phyloP scores from a whole-genome alignment of 1,140 invertebrate genomes.

The Oppia nitens region DNA sequence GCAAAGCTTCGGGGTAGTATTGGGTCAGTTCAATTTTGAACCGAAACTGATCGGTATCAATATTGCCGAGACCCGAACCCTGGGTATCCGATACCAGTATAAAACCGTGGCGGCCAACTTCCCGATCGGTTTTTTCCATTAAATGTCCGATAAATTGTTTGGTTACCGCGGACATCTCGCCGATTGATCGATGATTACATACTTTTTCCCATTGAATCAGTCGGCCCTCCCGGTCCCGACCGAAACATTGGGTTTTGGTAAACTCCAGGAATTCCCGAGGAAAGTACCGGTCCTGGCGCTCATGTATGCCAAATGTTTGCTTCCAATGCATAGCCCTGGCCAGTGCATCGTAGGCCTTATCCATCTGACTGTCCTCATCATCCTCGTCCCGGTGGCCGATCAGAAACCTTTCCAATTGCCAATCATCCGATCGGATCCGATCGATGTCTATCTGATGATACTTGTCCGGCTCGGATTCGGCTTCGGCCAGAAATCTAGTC shows the following conservation, averaged over 20 bases:
- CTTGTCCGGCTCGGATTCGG: background rate
- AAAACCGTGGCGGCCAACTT: background rate
- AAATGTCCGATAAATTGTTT: background rate
- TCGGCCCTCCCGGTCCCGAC: background rate
- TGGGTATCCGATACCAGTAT: background rate
- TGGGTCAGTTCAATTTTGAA: background rate
- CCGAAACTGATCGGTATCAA: background rate
- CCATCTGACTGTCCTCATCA: too few relatives aligned
- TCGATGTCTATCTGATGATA: constrained; percentile 15
- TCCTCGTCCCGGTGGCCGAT: constrained; percentile 24
- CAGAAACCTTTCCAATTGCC: constrained; percentile 51
- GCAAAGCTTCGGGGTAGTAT: background rate
- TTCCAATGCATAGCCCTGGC: background rate
- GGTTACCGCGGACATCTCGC: background rate
- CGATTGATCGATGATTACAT: background rate
- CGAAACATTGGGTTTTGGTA: background rate
- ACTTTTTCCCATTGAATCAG: background rate
- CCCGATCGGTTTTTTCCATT: background rate
- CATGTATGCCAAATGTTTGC: background rate
- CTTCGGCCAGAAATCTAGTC: constrained; percentile 1
- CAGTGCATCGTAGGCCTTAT: background rate
- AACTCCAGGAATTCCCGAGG: background rate
- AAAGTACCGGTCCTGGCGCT: background rate
- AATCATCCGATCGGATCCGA: constrained; percentile 37
- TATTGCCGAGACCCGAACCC: background rate